Base-by-base conservation (phyloP, 2,797 vertebrate species). In the Poeciliopsis paucimaculata region DNA sequence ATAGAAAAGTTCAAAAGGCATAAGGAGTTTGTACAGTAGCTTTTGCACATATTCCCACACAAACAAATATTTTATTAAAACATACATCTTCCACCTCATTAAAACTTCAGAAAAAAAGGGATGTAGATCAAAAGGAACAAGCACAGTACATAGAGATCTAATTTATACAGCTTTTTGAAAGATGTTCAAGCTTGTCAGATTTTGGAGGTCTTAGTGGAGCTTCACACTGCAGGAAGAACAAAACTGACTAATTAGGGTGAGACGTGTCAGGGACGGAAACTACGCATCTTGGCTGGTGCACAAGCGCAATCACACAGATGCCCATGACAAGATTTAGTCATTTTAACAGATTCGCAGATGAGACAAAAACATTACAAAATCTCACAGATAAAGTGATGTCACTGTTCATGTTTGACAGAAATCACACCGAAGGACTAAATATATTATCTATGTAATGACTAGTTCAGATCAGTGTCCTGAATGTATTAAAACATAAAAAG, bases 101-200 rank as follows among this genome's bases (percentile, higher is more conserved):
- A 82, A 77, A 84, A 80, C 77, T 55, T 80, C 70, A 79, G 62
- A 81, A 85, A 84, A 83, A 15, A 16, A 75, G 66, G 64, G 60
- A 76, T 28, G 26, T 0, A 51, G 68, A 80, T 70, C 55, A 82
- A n/a, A 70, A 70, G 55, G 2, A 72, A 73, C 78, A 34, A 71
- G 31, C n/a, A 57, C 64, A 57, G 74, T 45, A 70, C 74, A 57
- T 75, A 2, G 18, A 82, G 74, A 83, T 85, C 84, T 86, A 84
- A 85, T 93, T 93, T 83, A 90, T 92, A 84, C 73, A 55, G 49
- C 85, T 87, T 72, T 77, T 78, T 86, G 83, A 90, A 92, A 90
- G 82, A 84, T 82, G 90, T 75, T 75, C 60, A 73, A 75, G 83
- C 81, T 79, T 55, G 76, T 79, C 18, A 84, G 91, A 82, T 79